Conservation (phyloP, 2,888 invertebrate species). For the Aspidapion aeneum region DNA sequence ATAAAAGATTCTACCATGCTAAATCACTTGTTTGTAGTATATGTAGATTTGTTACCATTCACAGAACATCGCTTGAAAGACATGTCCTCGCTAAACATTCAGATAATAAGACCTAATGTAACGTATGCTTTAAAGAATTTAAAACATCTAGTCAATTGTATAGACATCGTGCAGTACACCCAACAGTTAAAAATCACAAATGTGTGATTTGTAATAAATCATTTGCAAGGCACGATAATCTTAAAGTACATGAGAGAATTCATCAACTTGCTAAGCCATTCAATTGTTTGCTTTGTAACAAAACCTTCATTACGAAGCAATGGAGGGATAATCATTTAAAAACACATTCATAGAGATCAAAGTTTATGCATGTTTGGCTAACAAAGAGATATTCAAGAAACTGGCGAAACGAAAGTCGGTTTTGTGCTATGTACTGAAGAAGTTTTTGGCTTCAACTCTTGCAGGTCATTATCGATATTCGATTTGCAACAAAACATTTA, state of each 20-base stretch:
- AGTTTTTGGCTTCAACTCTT: too few relatives aligned
- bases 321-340: conserved; percentile 22
- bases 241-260: conserved; percentile 48
- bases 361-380: too few relatives aligned
- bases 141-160: neutral
- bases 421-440: too few relatives aligned
- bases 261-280: conserved; percentile 52
- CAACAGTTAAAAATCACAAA: conserved; percentile 38
- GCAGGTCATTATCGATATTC: too few relatives aligned
- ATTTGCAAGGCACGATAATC: conserved; percentile 20
- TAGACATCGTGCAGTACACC: neutral
- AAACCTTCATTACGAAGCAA: conserved; percentile 48
- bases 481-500: too few relatives aligned
- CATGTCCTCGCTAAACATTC: neutral
- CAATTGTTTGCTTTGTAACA: conserved; percentile 45
- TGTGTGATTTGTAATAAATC: conserved; percentile 21
- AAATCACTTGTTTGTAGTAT: neutral
- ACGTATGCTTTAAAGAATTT: neutral
- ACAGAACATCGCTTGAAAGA: neutral
- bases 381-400: too few relatives aligned
- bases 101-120: neutral
- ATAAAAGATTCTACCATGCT: too few relatives aligned
- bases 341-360: conserved; percentile 11
- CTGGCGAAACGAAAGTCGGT: too few relatives aligned
- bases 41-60: neutral